phyloP scores from a whole-genome alignment of 2,797 vertebrate genomes.

The Sebastes glaucus region DNA sequence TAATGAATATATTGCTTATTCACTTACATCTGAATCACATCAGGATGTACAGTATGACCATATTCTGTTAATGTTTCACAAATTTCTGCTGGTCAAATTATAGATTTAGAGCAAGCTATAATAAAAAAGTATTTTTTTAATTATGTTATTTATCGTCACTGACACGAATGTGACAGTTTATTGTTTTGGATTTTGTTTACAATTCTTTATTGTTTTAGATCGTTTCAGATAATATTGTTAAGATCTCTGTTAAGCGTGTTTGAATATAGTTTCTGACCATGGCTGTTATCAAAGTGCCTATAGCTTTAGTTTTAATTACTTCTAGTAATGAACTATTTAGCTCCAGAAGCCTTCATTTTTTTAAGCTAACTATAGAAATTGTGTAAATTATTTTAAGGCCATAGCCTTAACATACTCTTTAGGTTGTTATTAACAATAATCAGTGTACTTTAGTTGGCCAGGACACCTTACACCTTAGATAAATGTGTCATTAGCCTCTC shows the following conservation, averaged over 20 bases:
- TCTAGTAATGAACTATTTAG: neutral
- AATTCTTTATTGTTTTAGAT: too few species aligned
- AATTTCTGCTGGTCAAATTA: neutral
- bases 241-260: neutral
- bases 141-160: too few species aligned
- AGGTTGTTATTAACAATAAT: neutral
- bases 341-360: neutral
- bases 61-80: neutral
- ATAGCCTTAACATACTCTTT: neutral
- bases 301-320: neutral
- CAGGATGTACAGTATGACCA: neutral
- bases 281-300: neutral
- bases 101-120: neutral
- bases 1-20: neutral
- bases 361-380: neutral
- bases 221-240: neutral
- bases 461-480: neutral
- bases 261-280: neutral
- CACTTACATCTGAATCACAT: neutral
- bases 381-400: neutral
- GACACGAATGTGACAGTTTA: too few species aligned
- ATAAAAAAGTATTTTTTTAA: neutral
- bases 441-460: neutral
- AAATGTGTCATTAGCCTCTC: neutral
- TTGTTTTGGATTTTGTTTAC: too few species aligned